Conservation (phyloP, 2,113 vertebrate species). For the Lagopus leucura region DNA sequence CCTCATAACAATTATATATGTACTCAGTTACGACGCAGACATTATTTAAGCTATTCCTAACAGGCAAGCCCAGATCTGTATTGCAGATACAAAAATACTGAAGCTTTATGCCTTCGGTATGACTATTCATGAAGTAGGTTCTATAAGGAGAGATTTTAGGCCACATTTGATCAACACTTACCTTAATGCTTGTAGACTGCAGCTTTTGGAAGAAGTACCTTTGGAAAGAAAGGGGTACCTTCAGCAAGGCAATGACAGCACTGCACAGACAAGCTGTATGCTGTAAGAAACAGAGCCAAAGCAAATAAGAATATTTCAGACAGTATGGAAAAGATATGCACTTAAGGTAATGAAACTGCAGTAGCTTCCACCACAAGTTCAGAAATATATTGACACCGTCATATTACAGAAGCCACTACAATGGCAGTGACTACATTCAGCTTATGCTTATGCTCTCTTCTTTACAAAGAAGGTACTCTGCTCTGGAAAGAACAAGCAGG, state of each 20-base stretch:
- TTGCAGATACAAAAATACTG: background rate
- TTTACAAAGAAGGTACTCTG: background rate
- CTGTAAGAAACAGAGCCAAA: conserved; percentile 74
- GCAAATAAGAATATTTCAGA: background rate
- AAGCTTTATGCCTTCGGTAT: background rate
- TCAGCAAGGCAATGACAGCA: conserved; percentile 92
- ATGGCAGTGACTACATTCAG: background rate
- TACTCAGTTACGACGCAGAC: background rate
- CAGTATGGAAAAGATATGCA: background rate
- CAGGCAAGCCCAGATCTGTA: conserved; percentile 9
- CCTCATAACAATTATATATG: background rate
- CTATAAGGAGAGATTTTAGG: background rate
- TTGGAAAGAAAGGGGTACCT: conserved; percentile 96
- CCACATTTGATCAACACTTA: conserved; percentile 44
- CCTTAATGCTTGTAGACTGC: conserved; percentile 98
- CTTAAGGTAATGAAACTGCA: background rate
- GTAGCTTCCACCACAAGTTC: background rate
- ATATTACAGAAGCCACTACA: background rate
- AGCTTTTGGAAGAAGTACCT: conserved; percentile 99
- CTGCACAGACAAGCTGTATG: conserved; percentile 94
- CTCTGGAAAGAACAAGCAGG: background rate
- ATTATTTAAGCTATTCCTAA: conserved; percentile 5
- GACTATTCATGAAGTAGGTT: background rate
- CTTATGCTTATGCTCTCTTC: background rate
- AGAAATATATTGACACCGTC: background rate